These are phyloP conservation scores for Drosophila rhopaloa DNA, from an alignment of 1,140 invertebrate genomes.

Conservation along the genomic window DNA sequence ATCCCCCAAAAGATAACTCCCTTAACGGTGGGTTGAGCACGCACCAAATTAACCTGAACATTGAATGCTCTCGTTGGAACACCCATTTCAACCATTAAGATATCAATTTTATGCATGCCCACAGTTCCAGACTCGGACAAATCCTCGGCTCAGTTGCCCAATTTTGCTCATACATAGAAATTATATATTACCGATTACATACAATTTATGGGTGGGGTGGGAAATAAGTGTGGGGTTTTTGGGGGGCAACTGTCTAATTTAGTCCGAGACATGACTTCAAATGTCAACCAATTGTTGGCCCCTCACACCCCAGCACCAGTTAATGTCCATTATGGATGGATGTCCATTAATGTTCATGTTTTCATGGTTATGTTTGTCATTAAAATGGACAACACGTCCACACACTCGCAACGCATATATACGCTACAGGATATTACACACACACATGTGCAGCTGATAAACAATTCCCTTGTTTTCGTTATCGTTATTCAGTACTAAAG, in stretches of 20 bases:
- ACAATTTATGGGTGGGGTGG: constrained; percentile 23
- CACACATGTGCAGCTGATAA: constrained; percentile 9
- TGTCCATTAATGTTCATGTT: constrained; percentile 65
- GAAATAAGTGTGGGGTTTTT: constrained; percentile 4
- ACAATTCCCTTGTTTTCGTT: constrained; percentile 20
- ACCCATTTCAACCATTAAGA: constrained; percentile 44
- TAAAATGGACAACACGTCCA: constrained; percentile 59
- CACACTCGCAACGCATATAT: constrained; percentile 9
- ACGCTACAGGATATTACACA: constrained; percentile 33
- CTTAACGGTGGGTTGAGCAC: constrained; percentile 46
- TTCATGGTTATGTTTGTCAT: constrained; percentile 66
- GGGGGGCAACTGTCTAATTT: constrained; percentile 48
- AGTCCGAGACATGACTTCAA: constrained; percentile 58
- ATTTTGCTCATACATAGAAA: constrained; percentile 54
- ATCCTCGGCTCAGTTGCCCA: constrained; percentile 41
- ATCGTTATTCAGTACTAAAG: not conserved
- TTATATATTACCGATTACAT: constrained; percentile 62
- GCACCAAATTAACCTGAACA: constrained; percentile 54
- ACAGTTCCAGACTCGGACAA: constrained; percentile 50
- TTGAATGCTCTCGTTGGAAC: constrained; percentile 13
- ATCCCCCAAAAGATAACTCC: constrained; percentile 33
- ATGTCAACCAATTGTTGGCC: constrained; percentile 53
- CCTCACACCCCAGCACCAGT: constrained; percentile 5
- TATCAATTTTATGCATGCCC: constrained; percentile 71
- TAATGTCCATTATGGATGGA: constrained; percentile 63